Evolutionary conservation across 2,113 vertebrate species (phyloP), one percentile per base, ranked within the genome.

Genomic region (Xiphophorus hellerii): DNA sequence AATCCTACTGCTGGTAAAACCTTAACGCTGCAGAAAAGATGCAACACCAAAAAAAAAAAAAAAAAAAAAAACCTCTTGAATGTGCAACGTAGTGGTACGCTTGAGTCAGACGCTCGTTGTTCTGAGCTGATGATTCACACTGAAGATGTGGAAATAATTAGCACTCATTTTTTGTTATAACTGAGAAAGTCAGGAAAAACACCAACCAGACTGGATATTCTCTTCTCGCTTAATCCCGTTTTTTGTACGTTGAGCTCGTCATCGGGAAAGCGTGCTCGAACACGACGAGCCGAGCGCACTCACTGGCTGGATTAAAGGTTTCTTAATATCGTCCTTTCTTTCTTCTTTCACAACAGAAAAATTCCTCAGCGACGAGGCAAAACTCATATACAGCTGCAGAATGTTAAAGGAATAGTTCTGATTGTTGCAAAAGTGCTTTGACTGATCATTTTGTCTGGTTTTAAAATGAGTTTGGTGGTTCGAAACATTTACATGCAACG

Each of bases 141-240:
- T 62, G 15, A 31, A 31, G 61, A 29, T 44, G 33, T 69, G 69
- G 54, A 62, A 73, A 73, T 9, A 48, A 64, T 63, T 44, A 73
- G 37, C 20, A 48, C 25, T 5, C 51, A 3, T 62, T 72, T 42
- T 42, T 58, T 39, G 5, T 62, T 62, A 22, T 20, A 42, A 30
- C 25, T 35, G 1, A 44, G 44, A 58, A 60, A 37, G 31, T 35
- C 54, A 39, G 39, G 2, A 35, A 28, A 58, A 58, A 20, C n/a
- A 74, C 42, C 4, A 37, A 17, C 33, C 42, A 54, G 44, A 58
- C 30, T 65, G 44, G 35, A 44, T 76, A 44, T 76, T 76, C 66
- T n/a, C 29, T 75, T 67, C 27, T 25, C 17, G 15, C 11, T 42
- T 68, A 62, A 75, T 61, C 64, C 65, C 13, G n/a, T 29, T 6